These are phyloP conservation scores for Drosophila anomelani DNA, from an alignment of 2,888 invertebrate species.

Conservation along the genomic window DNA sequence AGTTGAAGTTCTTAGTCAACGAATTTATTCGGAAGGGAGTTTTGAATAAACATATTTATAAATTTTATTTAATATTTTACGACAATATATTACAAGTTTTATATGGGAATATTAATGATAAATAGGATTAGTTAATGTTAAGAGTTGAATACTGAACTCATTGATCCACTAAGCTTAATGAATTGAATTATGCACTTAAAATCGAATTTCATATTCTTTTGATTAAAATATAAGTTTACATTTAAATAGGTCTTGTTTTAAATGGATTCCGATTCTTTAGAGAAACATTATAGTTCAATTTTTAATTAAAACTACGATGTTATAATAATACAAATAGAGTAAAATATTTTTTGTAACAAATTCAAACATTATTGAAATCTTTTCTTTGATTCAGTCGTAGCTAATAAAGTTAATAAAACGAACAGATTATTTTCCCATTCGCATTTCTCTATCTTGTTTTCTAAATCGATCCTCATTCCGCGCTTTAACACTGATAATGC, in stretches of 20 bases:
- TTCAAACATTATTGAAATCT: background rate
- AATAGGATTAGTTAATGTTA: background rate
- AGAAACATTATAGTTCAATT: background rate
- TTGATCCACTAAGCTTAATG: background rate
- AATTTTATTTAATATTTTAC: background rate
- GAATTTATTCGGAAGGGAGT: background rate
- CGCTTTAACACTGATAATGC: constrained; percentile 4
- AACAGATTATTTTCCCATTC: background rate
- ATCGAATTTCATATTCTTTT: background rate
- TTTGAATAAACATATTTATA: no score
- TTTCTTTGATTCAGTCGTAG: background rate
- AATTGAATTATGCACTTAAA: background rate
- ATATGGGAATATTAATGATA: background rate
- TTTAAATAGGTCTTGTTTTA: background rate
- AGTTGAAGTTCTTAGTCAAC: constrained; percentile 16
- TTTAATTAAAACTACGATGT: background rate
- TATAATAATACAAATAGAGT: background rate
- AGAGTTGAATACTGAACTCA: background rate
- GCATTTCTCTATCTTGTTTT: background rate
- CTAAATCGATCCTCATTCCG: constrained; percentile 19
- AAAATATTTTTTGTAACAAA: background rate
- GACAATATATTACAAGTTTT: background rate
- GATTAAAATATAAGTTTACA: background rate
- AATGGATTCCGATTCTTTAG: background rate
- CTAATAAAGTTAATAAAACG: background rate